Evolutionary conservation across 2,797 vertebrate genomes (phyloP), one percentile per base, ranked within the genome.

Genomic region (Astyanax mexicanus): DNA sequence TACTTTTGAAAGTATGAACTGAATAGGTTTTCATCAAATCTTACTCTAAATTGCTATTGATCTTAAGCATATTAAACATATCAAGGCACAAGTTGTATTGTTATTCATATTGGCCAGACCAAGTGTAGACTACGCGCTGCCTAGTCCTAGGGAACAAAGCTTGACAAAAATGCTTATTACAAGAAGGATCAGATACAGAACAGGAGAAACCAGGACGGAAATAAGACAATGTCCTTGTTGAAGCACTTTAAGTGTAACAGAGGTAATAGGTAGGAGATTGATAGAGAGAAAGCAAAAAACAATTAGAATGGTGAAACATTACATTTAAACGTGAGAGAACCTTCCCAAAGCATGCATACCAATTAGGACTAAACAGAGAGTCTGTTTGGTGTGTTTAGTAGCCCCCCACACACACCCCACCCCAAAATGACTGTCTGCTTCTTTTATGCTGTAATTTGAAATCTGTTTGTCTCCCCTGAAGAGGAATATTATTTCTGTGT

Each of bases 381-480:
- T 81, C 88, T 84, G 85, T 87, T 90, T 87, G 88, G 82, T 73
- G 72, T 75, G 79, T 85, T 87, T 85, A 71, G 85, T 89, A 86
- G 86, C 89, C 76, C 74, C 32, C 80, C 29, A 32, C 29, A 32
- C 89, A 76, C 74, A 32, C 80, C 86, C 89, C 76, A 74, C 32
- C 80, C 84, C 80, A 49, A 90, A 90, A 86, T 85, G 88, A 91
- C 90, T 90, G 90, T 84, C 88, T 89, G 87, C 88, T 86, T 77
- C 86, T 89, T 92, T 93, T 89, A 90, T 89, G 88, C 88, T 90
- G 85, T 90, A 89, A 92, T 94, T 92, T 92, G 78, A 93, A 92
- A 93, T 92, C 90, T 92, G 91, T 91, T 93, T 88, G 88, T 83
- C 89, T 91, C 90, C 90, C 86, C 86, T 86, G 83, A 89, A 90